Conservation (phyloP, 2,888 invertebrate genomes). For the Drosophila affinis region DNA sequence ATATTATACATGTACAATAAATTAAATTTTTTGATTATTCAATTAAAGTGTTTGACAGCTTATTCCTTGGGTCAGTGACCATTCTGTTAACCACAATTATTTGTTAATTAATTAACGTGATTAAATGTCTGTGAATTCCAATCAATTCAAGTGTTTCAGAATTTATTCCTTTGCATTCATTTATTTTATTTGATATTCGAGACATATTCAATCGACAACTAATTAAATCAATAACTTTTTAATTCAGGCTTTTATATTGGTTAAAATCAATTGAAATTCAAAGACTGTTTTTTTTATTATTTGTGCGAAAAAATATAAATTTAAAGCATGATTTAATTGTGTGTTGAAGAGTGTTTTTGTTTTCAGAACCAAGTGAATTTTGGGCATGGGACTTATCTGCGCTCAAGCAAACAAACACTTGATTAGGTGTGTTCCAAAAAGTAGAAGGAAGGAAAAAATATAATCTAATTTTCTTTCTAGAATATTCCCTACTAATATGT, state of each 20-base stretch:
- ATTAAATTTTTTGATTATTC: neutral
- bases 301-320: neutral
- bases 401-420: neutral
- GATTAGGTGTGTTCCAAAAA: neutral
- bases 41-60: neutral
- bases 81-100: neutral
- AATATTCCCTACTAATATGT: neutral
- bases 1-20: neutral
- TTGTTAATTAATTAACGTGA: neutral
- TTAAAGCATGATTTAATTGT: neutral
- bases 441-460: neutral
- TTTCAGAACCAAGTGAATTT: neutral
- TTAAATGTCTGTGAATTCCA: neutral
- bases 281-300: neutral
- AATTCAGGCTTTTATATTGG: neutral
- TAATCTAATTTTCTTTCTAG: too few relatives aligned
- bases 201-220: neutral
- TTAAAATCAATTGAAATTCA: neutral
- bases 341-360: neutral
- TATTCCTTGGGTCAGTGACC: neutral
- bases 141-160: neutral
- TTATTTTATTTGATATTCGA: neutral
- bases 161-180: neutral
- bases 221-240: neutral
- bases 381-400: neutral